Evolutionary conservation across 1,140 invertebrate species (phyloP).

Genomic region (Lasioglossum baleicum): DNA sequence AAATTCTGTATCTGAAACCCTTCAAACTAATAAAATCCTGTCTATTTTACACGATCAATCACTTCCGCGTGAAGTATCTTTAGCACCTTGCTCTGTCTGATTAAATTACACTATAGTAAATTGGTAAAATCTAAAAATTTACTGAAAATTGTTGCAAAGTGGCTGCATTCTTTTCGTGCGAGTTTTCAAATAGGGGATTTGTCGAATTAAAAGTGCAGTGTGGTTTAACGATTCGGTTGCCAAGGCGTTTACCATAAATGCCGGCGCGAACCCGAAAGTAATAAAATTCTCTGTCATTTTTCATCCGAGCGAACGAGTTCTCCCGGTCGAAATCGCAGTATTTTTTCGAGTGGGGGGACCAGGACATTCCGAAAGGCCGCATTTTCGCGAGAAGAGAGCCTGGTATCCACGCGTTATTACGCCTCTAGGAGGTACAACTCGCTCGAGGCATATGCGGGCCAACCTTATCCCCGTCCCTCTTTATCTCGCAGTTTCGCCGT

Average conservation of each 20-base stretch:
- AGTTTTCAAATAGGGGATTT: no score
- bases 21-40: no score
- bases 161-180: no score
- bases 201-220: background rate
- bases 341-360: slow-evolving; percentile 66
- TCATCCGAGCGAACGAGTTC: slow-evolving; percentile 36
- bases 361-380: slow-evolving; percentile 69
- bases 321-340: slow-evolving; percentile 29
- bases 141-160: background rate
- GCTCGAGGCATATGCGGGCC: slow-evolving; percentile 72
- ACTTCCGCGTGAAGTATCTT: no score
- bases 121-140: background rate
- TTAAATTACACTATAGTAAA: no score
- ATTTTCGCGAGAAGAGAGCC: slow-evolving; percentile 68
- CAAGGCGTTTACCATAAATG: background rate
- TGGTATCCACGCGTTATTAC: slow-evolving; percentile 74
- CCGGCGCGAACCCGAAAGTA: background rate
- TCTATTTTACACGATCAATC: no score
- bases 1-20: no score
- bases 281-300: slow-evolving; percentile 33
- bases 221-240: background rate
- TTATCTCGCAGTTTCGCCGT: slow-evolving; percentile 62
- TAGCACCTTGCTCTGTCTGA: no score
- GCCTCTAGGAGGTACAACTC: slow-evolving; percentile 67
- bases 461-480: slow-evolving; percentile 65